Evolutionary conservation across 2,888 invertebrate genomes (phyloP).

Genomic region (Trichopria drosophilae): DNA sequence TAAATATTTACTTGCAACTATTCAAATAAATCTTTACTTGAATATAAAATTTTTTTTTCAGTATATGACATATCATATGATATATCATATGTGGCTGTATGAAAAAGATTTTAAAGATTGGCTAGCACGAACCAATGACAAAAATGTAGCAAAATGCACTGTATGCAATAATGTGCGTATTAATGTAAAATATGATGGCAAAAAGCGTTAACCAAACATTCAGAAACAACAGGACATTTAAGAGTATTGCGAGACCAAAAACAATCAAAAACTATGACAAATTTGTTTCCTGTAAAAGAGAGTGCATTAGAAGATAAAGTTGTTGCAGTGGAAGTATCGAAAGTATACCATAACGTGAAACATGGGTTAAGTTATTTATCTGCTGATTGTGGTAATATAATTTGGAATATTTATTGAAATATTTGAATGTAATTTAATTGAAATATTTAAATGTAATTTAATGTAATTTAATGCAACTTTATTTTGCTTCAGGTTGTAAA

Average conservation of each 20-base stretch:
- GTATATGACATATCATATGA: no score
- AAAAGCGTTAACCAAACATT: neutral
- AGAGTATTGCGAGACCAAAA: neutral
- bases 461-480: neutral
- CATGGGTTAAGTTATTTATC: no score
- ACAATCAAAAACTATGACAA: neutral
- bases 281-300: neutral
- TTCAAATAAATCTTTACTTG: no score
- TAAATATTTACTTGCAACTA: no score
- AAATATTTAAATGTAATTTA: neutral
- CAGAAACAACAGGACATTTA: neutral
- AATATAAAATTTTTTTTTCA: no score
- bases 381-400: neutral
- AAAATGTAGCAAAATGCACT: slow-evolving; percentile 3
- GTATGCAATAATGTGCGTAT: neutral
- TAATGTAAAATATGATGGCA: slow-evolving; percentile 1
- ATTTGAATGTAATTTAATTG: no score
- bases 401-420: no score
- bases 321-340: neutral
- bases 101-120: neutral
- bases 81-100: neutral
- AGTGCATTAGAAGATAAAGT: neutral
- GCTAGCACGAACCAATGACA: neutral
- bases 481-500: neutral
- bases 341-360: no score